Conservation (phyloP, 2,797 vertebrate genomes). For the Rhabdomys pumilio region DNA sequence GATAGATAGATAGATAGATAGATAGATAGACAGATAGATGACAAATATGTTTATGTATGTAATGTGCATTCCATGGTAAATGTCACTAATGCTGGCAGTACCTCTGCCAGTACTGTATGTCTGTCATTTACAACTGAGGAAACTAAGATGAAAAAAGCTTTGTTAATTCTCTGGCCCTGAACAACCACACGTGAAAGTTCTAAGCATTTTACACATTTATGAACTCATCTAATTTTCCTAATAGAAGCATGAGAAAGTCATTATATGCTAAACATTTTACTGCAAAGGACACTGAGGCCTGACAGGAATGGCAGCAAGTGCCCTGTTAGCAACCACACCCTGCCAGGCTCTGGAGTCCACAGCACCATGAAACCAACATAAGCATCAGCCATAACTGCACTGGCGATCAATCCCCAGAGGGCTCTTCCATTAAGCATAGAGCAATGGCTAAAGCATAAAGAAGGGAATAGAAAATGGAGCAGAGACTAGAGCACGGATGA, state of each 20-base stretch:
- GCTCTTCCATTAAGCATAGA: not conserved
- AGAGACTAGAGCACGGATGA: not conserved
- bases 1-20: too few relatives aligned
- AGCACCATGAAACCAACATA: not conserved
- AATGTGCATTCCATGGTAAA: not conserved
- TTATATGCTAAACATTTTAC: not conserved
- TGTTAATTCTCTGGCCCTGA: not conserved
- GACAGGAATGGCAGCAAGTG: not conserved
- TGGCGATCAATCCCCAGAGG: not conserved
- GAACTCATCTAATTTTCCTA: not conserved
- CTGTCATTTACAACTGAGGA: slow-evolving; percentile 43
- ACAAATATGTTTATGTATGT: not conserved
- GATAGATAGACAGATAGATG: not conserved
- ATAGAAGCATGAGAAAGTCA: not conserved
- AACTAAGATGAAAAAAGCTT: not conserved
- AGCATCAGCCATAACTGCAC: not conserved
- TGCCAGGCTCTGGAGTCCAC: not conserved
- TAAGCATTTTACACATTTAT: not conserved
- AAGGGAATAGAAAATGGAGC: not conserved
- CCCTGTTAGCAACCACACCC: not conserved
- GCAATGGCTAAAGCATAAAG: not conserved
- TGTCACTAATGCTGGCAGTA: slow-evolving; percentile 34
- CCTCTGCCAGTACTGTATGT: not conserved
- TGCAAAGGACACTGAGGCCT: not conserved
- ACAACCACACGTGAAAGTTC: not conserved